phyloP scores from a whole-genome alignment of 1,140 invertebrate genomes.

The Macrotrachela quadricornifera region DNA sequence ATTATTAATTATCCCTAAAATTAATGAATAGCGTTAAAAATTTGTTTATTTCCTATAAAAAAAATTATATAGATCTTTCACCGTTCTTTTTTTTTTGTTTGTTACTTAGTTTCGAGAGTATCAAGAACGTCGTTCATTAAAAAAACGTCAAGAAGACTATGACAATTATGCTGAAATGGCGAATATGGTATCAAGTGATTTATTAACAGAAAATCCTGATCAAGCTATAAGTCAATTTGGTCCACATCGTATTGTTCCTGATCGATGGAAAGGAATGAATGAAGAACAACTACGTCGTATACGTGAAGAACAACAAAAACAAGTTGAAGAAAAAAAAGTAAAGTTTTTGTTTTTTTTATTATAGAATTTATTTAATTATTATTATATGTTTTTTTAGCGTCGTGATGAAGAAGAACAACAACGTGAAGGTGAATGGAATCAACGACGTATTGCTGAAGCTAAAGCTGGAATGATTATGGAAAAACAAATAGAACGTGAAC shows the following conservation, averaged over 20 bases:
- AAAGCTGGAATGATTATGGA: conserved; percentile 35
- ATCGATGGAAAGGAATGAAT: conserved; percentile 62
- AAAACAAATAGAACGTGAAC: conserved; percentile 24
- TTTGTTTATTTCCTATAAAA: conserved; percentile 31
- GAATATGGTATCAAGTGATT: conserved; percentile 59
- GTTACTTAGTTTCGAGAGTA: conserved; percentile 27
- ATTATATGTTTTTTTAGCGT: conserved; percentile 12
- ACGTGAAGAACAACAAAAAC: conserved; percentile 44
- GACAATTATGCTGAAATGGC: conserved; percentile 65
- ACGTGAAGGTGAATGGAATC: conserved; percentile 39
- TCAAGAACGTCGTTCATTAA: conserved; percentile 36
- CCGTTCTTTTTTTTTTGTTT: too few relatives aligned
- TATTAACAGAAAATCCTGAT: conserved; percentile 58
- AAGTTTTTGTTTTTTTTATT: background rate
- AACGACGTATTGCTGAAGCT: conserved; percentile 22
- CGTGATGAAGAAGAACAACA: conserved; percentile 31
- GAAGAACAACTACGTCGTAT: conserved; percentile 45
- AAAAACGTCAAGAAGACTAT: conserved; percentile 40
- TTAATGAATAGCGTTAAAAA: background rate
- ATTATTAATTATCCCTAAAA: background rate
- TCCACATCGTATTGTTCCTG: conserved; percentile 42
- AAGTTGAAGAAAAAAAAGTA: conserved; percentile 47
- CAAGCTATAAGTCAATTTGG: conserved; percentile 52
- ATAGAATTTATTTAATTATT: conserved; percentile 15
- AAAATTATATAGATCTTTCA: too few relatives aligned